These are phyloP conservation scores for Calypte anna DNA, from an alignment of 2,113 vertebrate species.

Conservation along the genomic window DNA sequence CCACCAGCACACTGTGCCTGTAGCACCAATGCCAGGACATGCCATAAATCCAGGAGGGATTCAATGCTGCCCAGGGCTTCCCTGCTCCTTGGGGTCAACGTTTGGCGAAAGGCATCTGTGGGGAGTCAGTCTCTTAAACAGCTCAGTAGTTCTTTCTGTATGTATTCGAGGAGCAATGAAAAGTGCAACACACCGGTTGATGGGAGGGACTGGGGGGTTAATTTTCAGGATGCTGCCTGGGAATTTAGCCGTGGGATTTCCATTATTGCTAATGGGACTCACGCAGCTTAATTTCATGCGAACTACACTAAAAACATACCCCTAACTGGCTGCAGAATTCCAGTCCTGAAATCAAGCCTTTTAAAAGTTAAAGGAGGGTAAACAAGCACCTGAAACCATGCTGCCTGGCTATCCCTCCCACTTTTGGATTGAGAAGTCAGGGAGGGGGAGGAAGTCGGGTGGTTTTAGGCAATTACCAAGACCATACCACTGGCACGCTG, in stretches of 20 bases:
- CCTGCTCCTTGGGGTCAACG: too few species aligned
- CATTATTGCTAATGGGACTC: conserved; percentile 64
- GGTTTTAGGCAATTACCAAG: not conserved
- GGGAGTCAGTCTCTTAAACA: conserved; percentile 14
- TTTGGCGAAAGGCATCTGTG: accelerated
- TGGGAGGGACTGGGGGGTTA: conserved; percentile 63
- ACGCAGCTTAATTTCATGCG: conserved; percentile 55
- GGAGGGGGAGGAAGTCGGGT: not conserved
- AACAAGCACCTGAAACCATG: conserved; percentile 46
- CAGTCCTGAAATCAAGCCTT: conserved; percentile 61
- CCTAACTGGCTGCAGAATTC: conserved; percentile 46
- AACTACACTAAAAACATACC: conserved; percentile 45
- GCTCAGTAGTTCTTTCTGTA: not conserved
- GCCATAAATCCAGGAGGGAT: not conserved
- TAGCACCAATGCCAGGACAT: too few species aligned
- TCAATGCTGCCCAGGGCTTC: too few species aligned
- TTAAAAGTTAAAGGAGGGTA: conserved; percentile 43
- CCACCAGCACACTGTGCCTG: too few species aligned
- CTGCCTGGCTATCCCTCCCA: not conserved
- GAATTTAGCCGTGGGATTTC: conserved; percentile 68
- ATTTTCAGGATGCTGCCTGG: conserved; percentile 64
- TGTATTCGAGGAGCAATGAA: not conserved
- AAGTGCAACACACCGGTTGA: not conserved
- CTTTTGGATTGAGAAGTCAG: not conserved
- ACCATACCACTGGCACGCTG: not conserved